Evolutionary conservation across 2,113 vertebrate genomes (phyloP).

Genomic region (Serinus canaria): DNA sequence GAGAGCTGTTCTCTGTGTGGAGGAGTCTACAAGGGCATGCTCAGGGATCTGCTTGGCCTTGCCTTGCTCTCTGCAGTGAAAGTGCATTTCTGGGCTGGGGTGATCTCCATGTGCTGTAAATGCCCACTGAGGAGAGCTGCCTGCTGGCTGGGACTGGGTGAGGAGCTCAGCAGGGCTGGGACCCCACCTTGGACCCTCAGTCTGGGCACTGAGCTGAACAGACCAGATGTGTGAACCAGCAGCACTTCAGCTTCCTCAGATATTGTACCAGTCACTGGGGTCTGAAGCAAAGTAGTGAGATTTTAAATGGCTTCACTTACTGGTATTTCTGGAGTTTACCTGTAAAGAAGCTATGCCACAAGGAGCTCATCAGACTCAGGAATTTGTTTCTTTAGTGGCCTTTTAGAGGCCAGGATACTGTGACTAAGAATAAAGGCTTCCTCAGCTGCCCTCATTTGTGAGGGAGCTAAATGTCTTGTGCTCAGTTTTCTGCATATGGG

Average conservation of each 20-base stretch:
- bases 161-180: not conserved
- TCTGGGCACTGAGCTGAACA: not conserved
- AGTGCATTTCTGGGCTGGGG: not conserved
- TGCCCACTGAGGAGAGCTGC: not conserved
- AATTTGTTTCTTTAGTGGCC: not conserved
- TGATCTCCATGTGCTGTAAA: not conserved
- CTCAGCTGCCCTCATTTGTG: not conserved
- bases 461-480: not conserved
- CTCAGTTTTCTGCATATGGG: not conserved
- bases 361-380: not conserved
- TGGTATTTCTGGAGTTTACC: not conserved
- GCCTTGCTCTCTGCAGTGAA: not conserved
- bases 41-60: not conserved
- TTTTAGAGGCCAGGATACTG: not conserved
- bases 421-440: not conserved
- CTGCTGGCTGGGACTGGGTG: fast-evolving
- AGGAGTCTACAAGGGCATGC: not conserved
- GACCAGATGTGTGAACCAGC: not conserved
- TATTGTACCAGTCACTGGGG: not conserved
- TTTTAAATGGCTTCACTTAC: not conserved
- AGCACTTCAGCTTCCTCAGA: not conserved
- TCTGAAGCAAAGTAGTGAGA: not conserved
- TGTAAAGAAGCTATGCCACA: not conserved
- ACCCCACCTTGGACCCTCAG: not conserved
- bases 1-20: not conserved